Evolutionary conservation across 1,140 invertebrate genomes (phyloP).

Genomic region (Drosophila varians): DNA sequence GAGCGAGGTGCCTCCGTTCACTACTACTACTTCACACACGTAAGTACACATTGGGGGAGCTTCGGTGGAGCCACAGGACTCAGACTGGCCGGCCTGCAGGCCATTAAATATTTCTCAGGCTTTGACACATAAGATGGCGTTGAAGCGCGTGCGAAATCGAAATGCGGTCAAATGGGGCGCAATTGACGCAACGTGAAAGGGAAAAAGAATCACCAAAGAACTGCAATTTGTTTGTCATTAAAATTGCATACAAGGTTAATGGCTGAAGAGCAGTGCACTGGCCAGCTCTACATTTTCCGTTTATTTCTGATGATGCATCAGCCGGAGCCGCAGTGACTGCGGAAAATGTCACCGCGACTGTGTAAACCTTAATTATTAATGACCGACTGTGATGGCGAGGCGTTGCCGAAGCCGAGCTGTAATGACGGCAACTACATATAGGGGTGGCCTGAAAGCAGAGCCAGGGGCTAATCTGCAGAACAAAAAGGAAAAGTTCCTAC

Average conservation of each 20-base stretch:
- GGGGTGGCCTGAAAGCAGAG: conserved; percentile 17
- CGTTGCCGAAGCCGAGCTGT: conserved; percentile 29
- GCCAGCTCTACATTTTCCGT: conserved; percentile 6
- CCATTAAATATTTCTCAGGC: conserved; percentile 72
- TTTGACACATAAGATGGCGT: conserved; percentile 75
- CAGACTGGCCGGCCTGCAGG: conserved; percentile 1
- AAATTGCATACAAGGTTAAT: conserved; percentile 82
- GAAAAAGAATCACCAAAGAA: conserved; percentile 36
- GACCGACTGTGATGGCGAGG: conserved; percentile 46
- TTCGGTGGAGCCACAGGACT: background rate
- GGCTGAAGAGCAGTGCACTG: conserved; percentile 32
- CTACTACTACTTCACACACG: conserved; percentile 97
- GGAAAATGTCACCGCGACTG: conserved; percentile 56
- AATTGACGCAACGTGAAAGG: conserved; percentile 27
- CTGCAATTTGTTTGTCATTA: conserved; percentile 80
- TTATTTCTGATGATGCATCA: conserved; percentile 15
- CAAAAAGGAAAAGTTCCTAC: conserved; percentile 26
- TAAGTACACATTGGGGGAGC: conserved; percentile 85
- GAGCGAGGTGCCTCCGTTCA: conserved; percentile 92
- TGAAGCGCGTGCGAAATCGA: conserved; percentile 66
- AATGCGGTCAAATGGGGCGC: conserved; percentile 74
- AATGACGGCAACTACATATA: background rate
- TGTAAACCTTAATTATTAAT: conserved; percentile 66
- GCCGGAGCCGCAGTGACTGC: conserved; percentile 23
- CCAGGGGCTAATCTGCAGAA: conserved; percentile 45